These are phyloP conservation scores for Tachuris rubrigastra DNA, from an alignment of 2,113 vertebrate genomes.

Conservation along the genomic window DNA sequence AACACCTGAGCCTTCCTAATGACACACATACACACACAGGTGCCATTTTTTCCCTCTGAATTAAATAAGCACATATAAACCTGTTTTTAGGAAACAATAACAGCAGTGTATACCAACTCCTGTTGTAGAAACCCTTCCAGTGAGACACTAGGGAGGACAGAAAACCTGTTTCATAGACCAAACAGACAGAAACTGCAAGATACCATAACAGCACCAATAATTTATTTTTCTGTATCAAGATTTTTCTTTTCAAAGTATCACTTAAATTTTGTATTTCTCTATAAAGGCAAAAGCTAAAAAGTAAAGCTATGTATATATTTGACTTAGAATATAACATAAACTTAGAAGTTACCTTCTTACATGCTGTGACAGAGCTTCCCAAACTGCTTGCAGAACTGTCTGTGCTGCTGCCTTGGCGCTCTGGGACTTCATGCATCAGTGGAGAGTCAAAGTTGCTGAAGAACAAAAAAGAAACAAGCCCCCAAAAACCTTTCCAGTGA, in stretches of 20 bases:
- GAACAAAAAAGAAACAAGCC: slow-evolving; percentile 52
- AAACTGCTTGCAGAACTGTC: slow-evolving; percentile 74
- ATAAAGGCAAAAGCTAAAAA: neutral
- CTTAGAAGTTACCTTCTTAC: slow-evolving; percentile 89
- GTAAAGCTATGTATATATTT: neutral
- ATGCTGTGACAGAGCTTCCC: slow-evolving; percentile 86
- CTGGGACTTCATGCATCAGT: slow-evolving; percentile 83
- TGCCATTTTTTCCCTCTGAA: accelerated
- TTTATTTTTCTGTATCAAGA: neutral
- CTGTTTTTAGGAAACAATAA: neutral
- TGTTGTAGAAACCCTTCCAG: neutral
- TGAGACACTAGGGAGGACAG: neutral
- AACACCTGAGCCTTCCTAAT: neutral
- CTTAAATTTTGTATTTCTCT: neutral
- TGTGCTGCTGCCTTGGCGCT: slow-evolving; percentile 66
- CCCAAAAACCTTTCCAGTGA: slow-evolving; percentile 27
- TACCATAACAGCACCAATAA: neutral
- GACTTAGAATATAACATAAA: neutral
- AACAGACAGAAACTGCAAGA: neutral
- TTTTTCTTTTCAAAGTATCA: neutral
- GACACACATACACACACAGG: neutral
- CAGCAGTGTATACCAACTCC: neutral
- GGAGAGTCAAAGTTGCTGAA: slow-evolving; percentile 84
- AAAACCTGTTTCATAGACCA: neutral
- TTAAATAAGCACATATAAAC: neutral